Conservation (phyloP, 2,113 vertebrate species). For the Rhombomys opimus region DNA sequence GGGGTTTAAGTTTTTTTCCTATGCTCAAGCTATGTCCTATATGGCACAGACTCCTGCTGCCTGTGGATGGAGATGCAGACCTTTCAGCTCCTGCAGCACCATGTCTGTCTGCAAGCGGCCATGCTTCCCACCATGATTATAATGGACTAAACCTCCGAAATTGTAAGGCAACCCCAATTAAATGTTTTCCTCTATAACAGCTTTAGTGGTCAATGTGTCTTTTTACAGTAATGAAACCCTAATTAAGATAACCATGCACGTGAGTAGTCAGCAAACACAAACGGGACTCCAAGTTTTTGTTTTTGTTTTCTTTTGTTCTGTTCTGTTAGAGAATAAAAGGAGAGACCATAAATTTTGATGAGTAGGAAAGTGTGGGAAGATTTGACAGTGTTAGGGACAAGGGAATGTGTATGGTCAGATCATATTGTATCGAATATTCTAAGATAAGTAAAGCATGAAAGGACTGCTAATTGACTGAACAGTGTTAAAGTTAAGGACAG, state of each 20-base stretch:
- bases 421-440: background rate
- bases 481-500: background rate
- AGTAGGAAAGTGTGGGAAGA: background rate
- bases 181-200: background rate
- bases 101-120: background rate
- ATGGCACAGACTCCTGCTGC: background rate
- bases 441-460: background rate
- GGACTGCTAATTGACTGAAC: background rate
- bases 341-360: background rate
- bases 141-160: background rate
- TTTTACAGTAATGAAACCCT: background rate
- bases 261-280: background rate
- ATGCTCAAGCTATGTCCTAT: background rate
- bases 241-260: background rate
- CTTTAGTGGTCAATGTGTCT: background rate
- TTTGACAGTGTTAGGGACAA: background rate
- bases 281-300: background rate
- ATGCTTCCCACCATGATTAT: background rate
- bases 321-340: background rate
- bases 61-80: background rate
- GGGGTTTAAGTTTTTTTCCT: background rate
- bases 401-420: background rate
- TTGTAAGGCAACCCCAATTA: background rate
- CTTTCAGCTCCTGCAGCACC: background rate
- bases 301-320: background rate